Percentiles rank a stretch among this genome's conserved stretches.
These are phyloP conservation scores for Chondrilla cf. caribensis DNA, from an alignment of 37 sponge, comb jelly and placozoan species.

Conservation along the genomic window DNA sequence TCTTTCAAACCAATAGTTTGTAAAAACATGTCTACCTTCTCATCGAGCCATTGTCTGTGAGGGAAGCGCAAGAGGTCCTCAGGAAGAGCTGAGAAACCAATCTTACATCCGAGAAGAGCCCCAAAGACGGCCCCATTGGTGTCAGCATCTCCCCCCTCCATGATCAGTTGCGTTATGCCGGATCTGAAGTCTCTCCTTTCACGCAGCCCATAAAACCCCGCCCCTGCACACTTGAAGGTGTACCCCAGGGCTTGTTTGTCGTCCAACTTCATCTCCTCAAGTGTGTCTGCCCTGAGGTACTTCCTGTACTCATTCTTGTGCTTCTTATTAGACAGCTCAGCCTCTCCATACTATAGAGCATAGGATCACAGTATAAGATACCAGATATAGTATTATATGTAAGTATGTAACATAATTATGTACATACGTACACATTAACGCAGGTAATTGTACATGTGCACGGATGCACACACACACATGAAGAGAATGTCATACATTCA, in stretches of 20 bases:
- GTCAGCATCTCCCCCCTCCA: slow-evolving; percentile 95
- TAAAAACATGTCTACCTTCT: slow-evolving; percentile 54
- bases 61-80: slow-evolving; percentile 70
- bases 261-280: slow-evolving; percentile 57
- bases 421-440: no score
- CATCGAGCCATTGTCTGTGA: slow-evolving; percentile 80
- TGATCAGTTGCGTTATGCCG: slow-evolving; percentile 65
- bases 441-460: no score
- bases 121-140: slow-evolving; percentile 91
- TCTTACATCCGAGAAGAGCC: slow-evolving; percentile 87
- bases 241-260: slow-evolving; percentile 68
- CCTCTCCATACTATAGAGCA: slow-evolving; percentile 39
- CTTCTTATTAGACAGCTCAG: slow-evolving; percentile 41
- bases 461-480: no score
- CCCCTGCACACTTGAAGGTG: slow-evolving; percentile 82
- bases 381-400: neutral
- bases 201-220: slow-evolving; percentile 79
- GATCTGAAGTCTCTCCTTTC: slow-evolving; percentile 59
- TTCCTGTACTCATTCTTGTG: slow-evolving; percentile 59
- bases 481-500: no score
- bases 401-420: no score
- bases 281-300: slow-evolving; percentile 30
- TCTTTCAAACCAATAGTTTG: slow-evolving; percentile 10
- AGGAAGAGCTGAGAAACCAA: slow-evolving; percentile 78
- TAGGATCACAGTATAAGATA: neutral